These are phyloP conservation scores for Caretta caretta DNA, from an alignment of 2,113 vertebrate species.

Conservation along the genomic window DNA sequence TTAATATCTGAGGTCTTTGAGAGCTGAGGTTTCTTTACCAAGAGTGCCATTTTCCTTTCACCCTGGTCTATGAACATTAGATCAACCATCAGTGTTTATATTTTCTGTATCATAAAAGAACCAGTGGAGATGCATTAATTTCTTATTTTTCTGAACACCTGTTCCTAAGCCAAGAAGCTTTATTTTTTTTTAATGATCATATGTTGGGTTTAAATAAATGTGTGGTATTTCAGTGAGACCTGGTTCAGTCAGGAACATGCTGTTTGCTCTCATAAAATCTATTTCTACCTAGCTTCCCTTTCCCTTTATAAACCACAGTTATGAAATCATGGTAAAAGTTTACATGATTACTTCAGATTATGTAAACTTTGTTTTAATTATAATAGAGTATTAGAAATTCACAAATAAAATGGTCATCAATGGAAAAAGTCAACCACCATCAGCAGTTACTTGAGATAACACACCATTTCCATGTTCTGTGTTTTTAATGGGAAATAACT, in stretches of 20 bases:
- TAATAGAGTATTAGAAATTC: background rate
- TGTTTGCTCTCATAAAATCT: background rate
- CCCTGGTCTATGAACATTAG: slow-evolving; percentile 12
- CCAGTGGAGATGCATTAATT: background rate
- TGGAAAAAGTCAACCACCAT: background rate
- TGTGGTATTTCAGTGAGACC: background rate
- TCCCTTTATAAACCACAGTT: background rate
- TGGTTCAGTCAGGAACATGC: background rate
- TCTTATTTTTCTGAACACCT: background rate
- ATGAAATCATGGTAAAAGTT: background rate
- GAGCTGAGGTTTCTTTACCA: slow-evolving; percentile 43
- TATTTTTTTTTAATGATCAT: background rate
- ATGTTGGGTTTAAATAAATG: background rate
- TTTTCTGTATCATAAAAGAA: slow-evolving; percentile 19
- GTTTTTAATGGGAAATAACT: background rate
- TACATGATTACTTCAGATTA: background rate
- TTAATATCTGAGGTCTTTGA: slow-evolving; percentile 69
- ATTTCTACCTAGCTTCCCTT: background rate
- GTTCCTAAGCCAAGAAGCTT: slow-evolving; percentile 5
- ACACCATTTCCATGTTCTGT: background rate
- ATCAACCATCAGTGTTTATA: slow-evolving; percentile 20
- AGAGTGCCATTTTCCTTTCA: background rate
- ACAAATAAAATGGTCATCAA: background rate
- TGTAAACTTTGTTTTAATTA: background rate
- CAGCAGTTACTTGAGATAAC: background rate